phyloP scores from a whole-genome alignment of 2,113 vertebrate genomes.

The Pterophyllum scalare region DNA sequence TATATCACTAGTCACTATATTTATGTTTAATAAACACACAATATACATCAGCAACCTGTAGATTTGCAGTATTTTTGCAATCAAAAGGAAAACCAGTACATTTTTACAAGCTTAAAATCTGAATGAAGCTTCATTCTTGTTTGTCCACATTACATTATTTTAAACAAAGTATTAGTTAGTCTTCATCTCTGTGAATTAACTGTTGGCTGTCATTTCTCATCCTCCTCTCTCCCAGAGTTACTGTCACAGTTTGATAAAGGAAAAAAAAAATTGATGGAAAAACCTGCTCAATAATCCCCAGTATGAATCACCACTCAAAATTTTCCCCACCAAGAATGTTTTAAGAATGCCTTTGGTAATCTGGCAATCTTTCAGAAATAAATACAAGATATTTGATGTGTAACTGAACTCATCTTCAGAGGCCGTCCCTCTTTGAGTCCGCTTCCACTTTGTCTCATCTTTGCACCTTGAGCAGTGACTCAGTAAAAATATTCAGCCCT shows the following conservation, averaged over 20 bases:
- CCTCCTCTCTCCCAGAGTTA: neutral
- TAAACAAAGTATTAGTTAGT: neutral
- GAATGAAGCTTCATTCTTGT: neutral
- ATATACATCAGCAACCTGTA: neutral
- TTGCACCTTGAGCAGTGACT: neutral
- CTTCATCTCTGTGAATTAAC: neutral
- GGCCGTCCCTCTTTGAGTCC: neutral
- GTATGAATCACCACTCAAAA: neutral
- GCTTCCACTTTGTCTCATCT: neutral
- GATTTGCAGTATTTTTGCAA: neutral
- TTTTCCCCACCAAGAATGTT: neutral
- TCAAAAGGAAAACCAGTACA: neutral
- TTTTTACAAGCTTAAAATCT: neutral
- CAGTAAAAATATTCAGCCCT: neutral
- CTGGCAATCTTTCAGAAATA: neutral
- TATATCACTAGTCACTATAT: neutral
- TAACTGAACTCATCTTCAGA: neutral
- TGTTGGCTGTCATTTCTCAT: neutral
- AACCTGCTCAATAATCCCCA: neutral
- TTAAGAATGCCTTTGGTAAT: neutral
- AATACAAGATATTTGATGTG: neutral
- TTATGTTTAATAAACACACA: conserved; percentile 18
- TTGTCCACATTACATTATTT: neutral
- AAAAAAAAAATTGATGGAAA: neutral
- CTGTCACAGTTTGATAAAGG: neutral